Evolutionary conservation across 2,797 vertebrate genomes (phyloP).

Genomic region (Malurus splendens): DNA sequence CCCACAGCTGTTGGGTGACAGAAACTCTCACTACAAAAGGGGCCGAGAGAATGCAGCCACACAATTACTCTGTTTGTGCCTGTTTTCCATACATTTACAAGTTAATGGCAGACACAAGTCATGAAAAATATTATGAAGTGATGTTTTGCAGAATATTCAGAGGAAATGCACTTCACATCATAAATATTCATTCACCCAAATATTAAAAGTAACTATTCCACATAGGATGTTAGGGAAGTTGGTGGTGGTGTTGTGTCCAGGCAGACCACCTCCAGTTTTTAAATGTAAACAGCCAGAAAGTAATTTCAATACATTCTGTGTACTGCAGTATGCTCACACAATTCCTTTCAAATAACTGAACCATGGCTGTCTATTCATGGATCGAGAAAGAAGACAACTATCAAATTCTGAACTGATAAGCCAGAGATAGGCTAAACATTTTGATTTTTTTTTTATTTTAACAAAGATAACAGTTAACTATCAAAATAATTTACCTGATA

Average conservation of each 20-base stretch:
- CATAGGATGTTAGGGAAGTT: not conserved
- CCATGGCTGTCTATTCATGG: not conserved
- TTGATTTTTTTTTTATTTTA: not conserved
- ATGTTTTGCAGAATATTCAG: not conserved
- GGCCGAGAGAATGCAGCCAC: not conserved
- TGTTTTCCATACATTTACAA: conserved; percentile 6
- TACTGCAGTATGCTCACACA: not conserved
- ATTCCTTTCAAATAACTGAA: not conserved
- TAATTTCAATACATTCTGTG: not conserved
- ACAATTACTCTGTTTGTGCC: not conserved
- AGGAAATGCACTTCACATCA: not conserved
- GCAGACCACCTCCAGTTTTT: not conserved
- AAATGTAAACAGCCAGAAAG: not conserved
- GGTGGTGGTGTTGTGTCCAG: not conserved
- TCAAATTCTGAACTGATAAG: not conserved
- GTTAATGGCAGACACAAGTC: not conserved
- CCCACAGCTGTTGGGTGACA: not conserved
- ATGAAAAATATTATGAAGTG: not conserved
- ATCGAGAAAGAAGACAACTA: not conserved
- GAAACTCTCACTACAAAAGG: not conserved
- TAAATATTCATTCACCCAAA: not conserved
- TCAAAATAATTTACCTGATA: not conserved
- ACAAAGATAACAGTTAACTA: not conserved
- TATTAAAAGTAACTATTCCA: not conserved
- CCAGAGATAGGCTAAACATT: not conserved